Evolutionary conservation across 2,888 invertebrate species (phyloP), one percentile per base, ranked within the genome.

Genomic region (Hypercompe scribonia): DNA sequence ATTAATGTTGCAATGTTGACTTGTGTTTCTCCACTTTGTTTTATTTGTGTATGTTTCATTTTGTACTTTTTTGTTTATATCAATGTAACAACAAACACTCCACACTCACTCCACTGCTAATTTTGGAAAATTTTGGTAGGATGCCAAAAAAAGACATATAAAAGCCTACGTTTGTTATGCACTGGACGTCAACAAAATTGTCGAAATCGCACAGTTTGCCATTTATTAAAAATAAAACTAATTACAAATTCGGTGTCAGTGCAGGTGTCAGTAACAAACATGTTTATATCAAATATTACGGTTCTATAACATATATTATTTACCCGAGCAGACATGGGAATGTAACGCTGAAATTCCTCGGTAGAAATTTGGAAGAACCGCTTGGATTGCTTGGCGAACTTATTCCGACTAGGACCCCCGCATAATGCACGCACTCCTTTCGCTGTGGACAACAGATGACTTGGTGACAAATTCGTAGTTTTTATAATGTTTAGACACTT

Each of bases 251-350:
- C 73, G 67, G 65, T 65, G 61, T 70, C 63, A 75, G 66, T 70
- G 72, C 67, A 75, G 63, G 31, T 71, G 67, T 71, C 34, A 66
- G 73, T 83, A 77, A 75, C 66, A 78, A 79, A 75, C 66, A 78
- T 66, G 61, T 82, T 73, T 75, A 61, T 65, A 81, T 72, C 73
- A 73, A 54, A 42, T 46, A 66, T 75, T 61, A 73, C 70, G 61
- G 2, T 73, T 71, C 65, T 75, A 83, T 74, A 81, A 78, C 72
- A 73, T 21, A 75, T 42, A 74, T 81, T 78, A 50, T 78, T 84
- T 84, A 84, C 84, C 84, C 66, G 75, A 68, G 78, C 72, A 31
- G 84, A 70, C 73, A 84, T 80, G 33, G 81, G 83, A 65, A 78
- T 50, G 65, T 73, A 74, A 46, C 70, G 76, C 34, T 73, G 74